A percentile compares a stretch with the other conserved stretches of the same genome.
Conservation (phyloP, 2,888 invertebrate genomes). For the Leptinotarsa rubiginosa region DNA sequence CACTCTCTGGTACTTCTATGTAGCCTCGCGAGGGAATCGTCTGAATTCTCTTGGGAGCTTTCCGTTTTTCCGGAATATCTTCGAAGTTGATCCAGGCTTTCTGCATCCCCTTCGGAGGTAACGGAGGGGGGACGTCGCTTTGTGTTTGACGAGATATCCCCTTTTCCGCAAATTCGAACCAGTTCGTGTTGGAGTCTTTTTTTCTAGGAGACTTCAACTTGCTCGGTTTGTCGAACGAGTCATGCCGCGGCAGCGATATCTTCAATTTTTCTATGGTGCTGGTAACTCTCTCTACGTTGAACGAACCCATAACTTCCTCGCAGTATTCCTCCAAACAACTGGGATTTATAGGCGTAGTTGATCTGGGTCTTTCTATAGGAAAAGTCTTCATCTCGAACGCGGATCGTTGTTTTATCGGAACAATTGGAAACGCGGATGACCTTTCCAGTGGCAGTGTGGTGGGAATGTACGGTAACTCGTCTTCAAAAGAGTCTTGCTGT, state of each 20-base stretch:
- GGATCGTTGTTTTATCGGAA: slow-evolving; percentile 80
- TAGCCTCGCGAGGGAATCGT: slow-evolving; percentile 76
- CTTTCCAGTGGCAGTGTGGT: slow-evolving; percentile 90
- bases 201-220: slow-evolving; percentile 68
- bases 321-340: slow-evolving; percentile 80
- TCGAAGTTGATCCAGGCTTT: slow-evolving; percentile 88
- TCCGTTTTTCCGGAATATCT: slow-evolving; percentile 85
- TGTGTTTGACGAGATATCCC: slow-evolving; percentile 64
- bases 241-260: slow-evolving; percentile 72
- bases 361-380: slow-evolving; percentile 80
- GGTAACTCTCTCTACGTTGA: slow-evolving; percentile 55
- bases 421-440: slow-evolving; percentile 82
- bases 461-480: slow-evolving; percentile 87
- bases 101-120: slow-evolving; percentile 65
- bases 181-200: slow-evolving; percentile 64
- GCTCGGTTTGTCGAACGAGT: slow-evolving; percentile 58
- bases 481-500: slow-evolving; percentile 85
- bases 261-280: slow-evolving; percentile 74
- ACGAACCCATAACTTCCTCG: slow-evolving; percentile 60
- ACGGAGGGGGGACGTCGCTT: slow-evolving; percentile 65
- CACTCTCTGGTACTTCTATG: slow-evolving; percentile 65
- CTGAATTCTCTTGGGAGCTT: slow-evolving; percentile 85
- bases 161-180: slow-evolving; percentile 75
- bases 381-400: slow-evolving; percentile 74
- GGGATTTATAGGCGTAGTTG: slow-evolving; percentile 79